These are phyloP conservation scores for Crocuta crocuta DNA, from an alignment of 2,113 vertebrate species.

Conservation along the genomic window DNA sequence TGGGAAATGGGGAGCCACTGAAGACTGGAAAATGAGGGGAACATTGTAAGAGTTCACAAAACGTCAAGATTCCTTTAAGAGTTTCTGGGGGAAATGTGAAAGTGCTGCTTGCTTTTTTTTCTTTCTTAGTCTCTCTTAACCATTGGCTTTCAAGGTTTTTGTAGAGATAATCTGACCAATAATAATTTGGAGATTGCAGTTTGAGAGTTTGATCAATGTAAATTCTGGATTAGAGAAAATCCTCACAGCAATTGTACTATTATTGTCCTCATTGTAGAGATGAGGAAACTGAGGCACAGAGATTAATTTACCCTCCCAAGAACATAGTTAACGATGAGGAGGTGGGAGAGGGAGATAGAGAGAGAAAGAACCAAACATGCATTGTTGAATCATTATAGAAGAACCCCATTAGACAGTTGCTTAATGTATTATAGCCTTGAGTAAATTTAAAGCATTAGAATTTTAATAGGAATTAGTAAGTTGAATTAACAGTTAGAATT, in stretches of 20 bases:
- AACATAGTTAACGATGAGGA: background rate
- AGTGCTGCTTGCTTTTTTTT: background rate
- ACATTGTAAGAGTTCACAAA: background rate
- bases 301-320: background rate
- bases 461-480: constrained; percentile 75
- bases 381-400: background rate
- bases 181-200: background rate
- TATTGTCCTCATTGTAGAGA: background rate
- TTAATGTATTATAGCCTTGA: constrained; percentile 47
- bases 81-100: background rate
- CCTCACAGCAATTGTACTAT: background rate
- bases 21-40: background rate
- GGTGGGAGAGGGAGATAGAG: background rate
- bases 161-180: background rate
- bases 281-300: background rate
- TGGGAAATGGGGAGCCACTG: background rate
- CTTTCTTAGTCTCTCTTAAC: background rate
- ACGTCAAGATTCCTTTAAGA: background rate
- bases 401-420: background rate
- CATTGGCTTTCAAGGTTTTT: background rate
- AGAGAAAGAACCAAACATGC: background rate
- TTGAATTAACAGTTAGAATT: constrained; percentile 76
- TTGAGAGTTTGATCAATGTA: background rate
- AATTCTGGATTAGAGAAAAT: background rate
- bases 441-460: constrained; percentile 78